Conservation (phyloP, 2,113 vertebrate genomes). For the Salvelinus namaycush region DNA sequence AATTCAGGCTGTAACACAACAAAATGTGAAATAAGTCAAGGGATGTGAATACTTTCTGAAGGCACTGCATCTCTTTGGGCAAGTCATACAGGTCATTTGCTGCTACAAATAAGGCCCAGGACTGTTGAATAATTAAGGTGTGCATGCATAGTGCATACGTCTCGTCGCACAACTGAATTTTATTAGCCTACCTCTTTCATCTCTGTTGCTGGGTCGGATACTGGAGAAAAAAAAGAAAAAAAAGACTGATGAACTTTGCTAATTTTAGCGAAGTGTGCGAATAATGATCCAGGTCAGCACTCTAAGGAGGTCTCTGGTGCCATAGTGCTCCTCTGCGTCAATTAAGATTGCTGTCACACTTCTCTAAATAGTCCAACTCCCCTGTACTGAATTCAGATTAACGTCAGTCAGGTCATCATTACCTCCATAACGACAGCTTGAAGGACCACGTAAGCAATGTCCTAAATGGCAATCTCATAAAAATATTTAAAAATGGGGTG, state of each 20-base stretch:
- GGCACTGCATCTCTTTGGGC: too few species aligned
- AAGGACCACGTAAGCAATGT: too few species aligned
- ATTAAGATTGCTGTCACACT: conserved; percentile 65
- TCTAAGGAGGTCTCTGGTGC: conserved; percentile 52
- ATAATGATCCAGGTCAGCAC: conserved; percentile 64
- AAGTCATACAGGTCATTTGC: too few species aligned
- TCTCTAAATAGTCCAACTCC: conserved; percentile 61
- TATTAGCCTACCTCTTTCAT: not conserved
- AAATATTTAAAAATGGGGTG: too few species aligned
- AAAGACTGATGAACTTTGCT: conserved; percentile 58
- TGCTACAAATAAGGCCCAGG: too few species aligned
- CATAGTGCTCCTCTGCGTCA: conserved; percentile 41
- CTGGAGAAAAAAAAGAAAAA: conserved; percentile 44
- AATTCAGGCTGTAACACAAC: too few species aligned
- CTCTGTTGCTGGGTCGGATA: conserved; percentile 46
- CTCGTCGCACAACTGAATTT: not conserved
- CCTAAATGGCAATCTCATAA: too few species aligned
- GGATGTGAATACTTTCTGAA: too few species aligned
- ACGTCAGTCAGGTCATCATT: not conserved
- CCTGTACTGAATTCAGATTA: not conserved
- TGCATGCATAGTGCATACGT: not conserved
- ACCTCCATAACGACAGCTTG: too few species aligned
- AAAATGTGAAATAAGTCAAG: too few species aligned
- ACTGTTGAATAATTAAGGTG: too few species aligned
- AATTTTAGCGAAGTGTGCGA: conserved; percentile 53